These are phyloP conservation scores for Electrona antarctica DNA, from an alignment of 2,113 vertebrate genomes.

Conservation along the genomic window DNA sequence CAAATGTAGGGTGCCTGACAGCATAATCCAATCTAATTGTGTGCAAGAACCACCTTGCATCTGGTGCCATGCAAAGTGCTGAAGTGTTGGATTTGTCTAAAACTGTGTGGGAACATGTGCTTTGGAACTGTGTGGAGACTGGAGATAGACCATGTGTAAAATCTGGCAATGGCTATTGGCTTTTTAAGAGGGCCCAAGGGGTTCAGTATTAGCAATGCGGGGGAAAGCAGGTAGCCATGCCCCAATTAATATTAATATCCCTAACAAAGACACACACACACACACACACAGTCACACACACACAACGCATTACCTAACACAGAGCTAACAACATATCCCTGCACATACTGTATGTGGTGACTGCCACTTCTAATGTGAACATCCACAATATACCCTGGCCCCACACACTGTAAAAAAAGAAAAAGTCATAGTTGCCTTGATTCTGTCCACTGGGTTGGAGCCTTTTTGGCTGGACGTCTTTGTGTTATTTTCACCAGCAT, in stretches of 20 bases:
- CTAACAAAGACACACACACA: constrained; percentile 28
- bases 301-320: constrained; percentile 1
- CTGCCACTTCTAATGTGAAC: not conserved
- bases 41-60: not conserved
- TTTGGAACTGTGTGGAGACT: constrained; percentile 27
- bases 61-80: constrained; percentile 2
- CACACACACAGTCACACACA: constrained; percentile 50
- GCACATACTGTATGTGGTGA: not conserved
- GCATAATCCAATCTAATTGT: not conserved
- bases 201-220: constrained; percentile 59
- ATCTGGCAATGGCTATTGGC: constrained; percentile 32
- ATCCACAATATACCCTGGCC: constrained; percentile 10
- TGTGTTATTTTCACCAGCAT: constrained; percentile 60
- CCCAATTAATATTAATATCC: constrained; percentile 45
- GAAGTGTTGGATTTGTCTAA: constrained; percentile 28
- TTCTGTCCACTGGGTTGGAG: constrained; percentile 28
- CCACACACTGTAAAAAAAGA: constrained; percentile 9
- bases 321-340: not conserved
- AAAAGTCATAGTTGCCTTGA: not conserved
- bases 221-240: constrained; percentile 56
- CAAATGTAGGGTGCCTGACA: not conserved
- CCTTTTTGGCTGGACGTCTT: constrained; percentile 46
- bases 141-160: constrained; percentile 25
- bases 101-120: constrained; percentile 26
- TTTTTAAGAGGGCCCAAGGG: constrained; percentile 49